A percentile compares a stretch with the other conserved stretches of the same genome.
Conservation (phyloP, 2,888 invertebrate species). For the Platycnemis pennipes region DNA sequence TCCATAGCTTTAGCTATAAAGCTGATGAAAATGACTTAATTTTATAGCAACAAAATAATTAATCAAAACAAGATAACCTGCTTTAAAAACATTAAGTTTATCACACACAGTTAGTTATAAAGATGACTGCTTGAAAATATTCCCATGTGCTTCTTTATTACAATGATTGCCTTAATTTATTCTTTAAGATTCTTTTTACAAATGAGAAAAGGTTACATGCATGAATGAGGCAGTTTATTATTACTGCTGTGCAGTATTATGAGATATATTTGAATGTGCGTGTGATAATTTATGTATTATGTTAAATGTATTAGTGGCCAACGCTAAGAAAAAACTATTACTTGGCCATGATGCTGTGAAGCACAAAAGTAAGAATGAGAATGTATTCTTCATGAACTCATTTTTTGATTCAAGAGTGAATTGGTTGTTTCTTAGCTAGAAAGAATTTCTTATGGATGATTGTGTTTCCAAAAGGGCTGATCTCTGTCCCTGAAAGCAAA, state of each 20-base stretch:
- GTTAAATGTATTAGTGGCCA: not conserved
- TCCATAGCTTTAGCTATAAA: too few relatives aligned
- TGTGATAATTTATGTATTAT: not conserved
- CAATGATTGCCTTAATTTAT: too few relatives aligned
- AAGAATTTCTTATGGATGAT: not conserved
- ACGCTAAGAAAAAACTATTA: not conserved
- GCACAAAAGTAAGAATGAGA: not conserved
- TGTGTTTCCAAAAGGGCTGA: not conserved
- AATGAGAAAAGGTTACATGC: not conserved
- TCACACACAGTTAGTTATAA: too few relatives aligned
- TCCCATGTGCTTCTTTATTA: too few relatives aligned
- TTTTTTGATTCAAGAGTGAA: not conserved
- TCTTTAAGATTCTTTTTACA: not conserved
- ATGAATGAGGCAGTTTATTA: not conserved
- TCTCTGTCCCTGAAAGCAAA: not conserved
- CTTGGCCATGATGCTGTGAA: not conserved
- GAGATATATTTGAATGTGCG: not conserved
- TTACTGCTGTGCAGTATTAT: slow-evolving; percentile 16
- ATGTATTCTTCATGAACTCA: not conserved
- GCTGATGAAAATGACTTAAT: too few relatives aligned
- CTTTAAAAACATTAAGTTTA: too few relatives aligned
- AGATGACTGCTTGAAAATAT: too few relatives aligned
- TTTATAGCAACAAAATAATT: too few relatives aligned
- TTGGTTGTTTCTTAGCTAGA: not conserved
- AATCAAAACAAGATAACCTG: too few relatives aligned